Percentiles rank a stretch among this genome's conserved stretches.
Conservation (phyloP, 2,113 vertebrate species). For the Scopus umbretta region DNA sequence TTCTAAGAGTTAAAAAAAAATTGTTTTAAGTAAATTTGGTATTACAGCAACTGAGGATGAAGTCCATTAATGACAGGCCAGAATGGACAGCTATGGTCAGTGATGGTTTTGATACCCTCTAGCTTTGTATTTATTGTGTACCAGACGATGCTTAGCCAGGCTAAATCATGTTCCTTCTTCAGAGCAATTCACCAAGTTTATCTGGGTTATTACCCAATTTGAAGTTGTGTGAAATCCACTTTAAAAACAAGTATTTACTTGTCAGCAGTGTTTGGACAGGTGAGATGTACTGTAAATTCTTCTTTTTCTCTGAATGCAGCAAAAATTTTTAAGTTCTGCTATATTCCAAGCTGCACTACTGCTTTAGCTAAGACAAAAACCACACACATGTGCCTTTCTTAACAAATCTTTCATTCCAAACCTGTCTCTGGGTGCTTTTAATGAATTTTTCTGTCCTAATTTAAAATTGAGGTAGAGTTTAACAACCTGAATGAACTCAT, state of each 20-base stretch:
- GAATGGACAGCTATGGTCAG: constrained; percentile 43
- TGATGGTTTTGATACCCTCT: constrained; percentile 7
- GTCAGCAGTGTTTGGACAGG: not conserved
- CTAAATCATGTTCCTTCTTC: not conserved
- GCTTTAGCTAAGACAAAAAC: not conserved
- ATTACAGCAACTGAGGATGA: not conserved
- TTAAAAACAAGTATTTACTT: not conserved
- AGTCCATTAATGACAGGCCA: not conserved
- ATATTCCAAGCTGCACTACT: not conserved
- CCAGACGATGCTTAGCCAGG: constrained; percentile 2
- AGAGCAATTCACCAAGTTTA: constrained; percentile 11
- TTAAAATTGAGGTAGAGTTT: constrained; percentile 24
- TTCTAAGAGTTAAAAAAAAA: constrained; percentile 47
- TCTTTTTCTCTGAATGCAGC: not conserved
- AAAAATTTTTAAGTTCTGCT: not conserved
- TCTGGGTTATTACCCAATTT: constrained; percentile 10
- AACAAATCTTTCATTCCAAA: not conserved
- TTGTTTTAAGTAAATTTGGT: constrained; percentile 57
- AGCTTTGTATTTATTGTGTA: constrained; percentile 19
- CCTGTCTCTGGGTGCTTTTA: not conserved
- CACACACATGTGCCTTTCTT: not conserved
- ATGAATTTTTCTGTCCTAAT: constrained; percentile 26
- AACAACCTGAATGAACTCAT: not conserved
- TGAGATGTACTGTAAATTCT: not conserved
- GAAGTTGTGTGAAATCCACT: not conserved